These are phyloP conservation scores for Pammene fasciana DNA, from an alignment of 2,888 invertebrate genomes.

Conservation along the genomic window DNA sequence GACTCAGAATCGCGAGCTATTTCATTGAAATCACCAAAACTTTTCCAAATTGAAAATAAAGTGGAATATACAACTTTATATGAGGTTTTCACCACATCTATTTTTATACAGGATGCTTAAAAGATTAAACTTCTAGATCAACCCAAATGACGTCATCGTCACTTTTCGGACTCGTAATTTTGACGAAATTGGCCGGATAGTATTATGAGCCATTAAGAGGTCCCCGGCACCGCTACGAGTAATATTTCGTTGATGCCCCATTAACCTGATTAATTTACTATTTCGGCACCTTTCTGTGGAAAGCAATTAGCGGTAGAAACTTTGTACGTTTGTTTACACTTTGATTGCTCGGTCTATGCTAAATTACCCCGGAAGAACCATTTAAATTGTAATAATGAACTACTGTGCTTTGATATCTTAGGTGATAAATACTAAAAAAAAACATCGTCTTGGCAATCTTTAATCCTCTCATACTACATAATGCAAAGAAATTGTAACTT, in stretches of 20 bases:
- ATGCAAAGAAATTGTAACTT: background rate
- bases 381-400: background rate
- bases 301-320: slow-evolving; percentile 23
- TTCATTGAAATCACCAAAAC: too few species aligned
- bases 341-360: slow-evolving; percentile 1
- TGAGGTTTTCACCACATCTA: too few species aligned
- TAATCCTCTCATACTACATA: background rate
- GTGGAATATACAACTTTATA: too few species aligned
- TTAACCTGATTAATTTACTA: slow-evolving; percentile 24
- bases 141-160: background rate
- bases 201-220: slow-evolving; percentile 15
- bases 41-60: too few species aligned
- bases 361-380: slow-evolving; percentile 24
- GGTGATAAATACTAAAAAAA: too few species aligned
- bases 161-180: background rate
- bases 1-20: too few species aligned
- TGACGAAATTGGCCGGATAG: background rate
- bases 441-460: too few species aligned
- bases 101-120: too few species aligned
- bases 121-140: too few species aligned
- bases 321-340: slow-evolving; percentile 4
- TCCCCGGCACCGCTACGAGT: background rate
- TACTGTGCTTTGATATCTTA: too few species aligned
- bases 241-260: slow-evolving; percentile 6
- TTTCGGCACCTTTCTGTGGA: slow-evolving; percentile 15